Evolutionary conservation across 2,797 vertebrate species (phyloP), one percentile per base, ranked within the genome.

Genomic region (Acanthopagrus latus): DNA sequence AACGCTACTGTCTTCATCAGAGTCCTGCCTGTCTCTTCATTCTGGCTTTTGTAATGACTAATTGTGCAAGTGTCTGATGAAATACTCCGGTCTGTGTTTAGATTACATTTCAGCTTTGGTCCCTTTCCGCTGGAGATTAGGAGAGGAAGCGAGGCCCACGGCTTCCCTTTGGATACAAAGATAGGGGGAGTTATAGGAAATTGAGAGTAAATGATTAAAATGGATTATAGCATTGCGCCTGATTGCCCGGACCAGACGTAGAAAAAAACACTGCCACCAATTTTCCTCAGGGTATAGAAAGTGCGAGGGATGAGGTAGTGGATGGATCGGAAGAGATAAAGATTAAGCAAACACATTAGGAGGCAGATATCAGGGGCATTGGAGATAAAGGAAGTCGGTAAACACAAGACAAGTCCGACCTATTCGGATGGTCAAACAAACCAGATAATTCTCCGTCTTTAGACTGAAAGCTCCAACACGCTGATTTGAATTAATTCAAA

Each of bases 201-300:
- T 74, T 66, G 69, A 88, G 81, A 81, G 75, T 81, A 75, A 88
- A 86, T 85, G 58, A 90, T 86, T 92, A 69, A 91, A 87, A 87
- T 68, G 78, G 87, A 90, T 91, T 89, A 90, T 33, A 76, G 81
- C 77, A 17, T 41, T 74, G 76, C 13, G 55, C 54, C 74, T 85
- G 84, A 89, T 87, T 83, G 69, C 71, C 38, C 27, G 55, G 71
- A 52, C 62, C 59, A 55, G 12, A 66, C 2, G 16, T 14, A 55
- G 71, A 38, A 8, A 70, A 70, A 60, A 55, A 67, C 77, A 76
- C 10, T 66, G 70, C 75, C 65, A 67, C 20, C 55, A 12, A 78
- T 83, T 33, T 83, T 81, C 78, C 84, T 78, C 11, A 1, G 73
- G 67, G 52, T 46, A 17, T 21, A 60, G 48, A 62, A 55, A 73